Base-by-base conservation (phyloP, 2,888 invertebrate species). In the Tenthredo distinguenda region DNA sequence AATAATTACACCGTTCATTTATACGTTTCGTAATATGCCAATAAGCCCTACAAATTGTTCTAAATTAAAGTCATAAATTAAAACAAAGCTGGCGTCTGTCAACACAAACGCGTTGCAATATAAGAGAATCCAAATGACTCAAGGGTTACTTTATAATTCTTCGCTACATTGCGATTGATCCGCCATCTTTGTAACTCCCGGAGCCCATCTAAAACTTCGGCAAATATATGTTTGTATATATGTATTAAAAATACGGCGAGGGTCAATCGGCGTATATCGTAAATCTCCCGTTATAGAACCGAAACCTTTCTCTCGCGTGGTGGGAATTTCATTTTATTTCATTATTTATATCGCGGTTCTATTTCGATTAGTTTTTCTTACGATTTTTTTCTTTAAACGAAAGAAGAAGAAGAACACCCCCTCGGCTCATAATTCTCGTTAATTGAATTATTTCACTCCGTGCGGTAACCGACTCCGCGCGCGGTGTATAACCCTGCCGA, bases 1-100 rank as follows among this genome's bases (percentile, higher is more conserved):
- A 77, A 77, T 77, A 77, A 77, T 77, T 47, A 77, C 34, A 77
- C 31, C 15, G 43, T 68, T 72, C 37, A 43, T 72, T 72, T 72
- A 72, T 72, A 68, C 74, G 26, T 40, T 50, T 50, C 50, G 77
- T 77, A 50, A 26, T 77, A 47, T 50, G 50, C 77, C 77, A 50
- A 77, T 77, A 50, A 77, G 31, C 77, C 50, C 10, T 43, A 31
- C 50, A 40, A 77, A 77, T 77, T 77, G 50, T 77, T 50, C 50
- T 31, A 50, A 77, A 77, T 77, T 77, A 77, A 50, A 50, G 26
- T 50, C 50, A 77, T 77, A 77, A 77, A 77, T 77, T 77, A 26
- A 50, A 77, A 77, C 50, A 77, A 77, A 15, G 10, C 77, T 18
- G 50, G 50, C 15, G 26, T 77, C 77, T 77, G 77, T 77, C 77